Conservation (phyloP, 2,888 invertebrate species). For the Molanna angustata region DNA sequence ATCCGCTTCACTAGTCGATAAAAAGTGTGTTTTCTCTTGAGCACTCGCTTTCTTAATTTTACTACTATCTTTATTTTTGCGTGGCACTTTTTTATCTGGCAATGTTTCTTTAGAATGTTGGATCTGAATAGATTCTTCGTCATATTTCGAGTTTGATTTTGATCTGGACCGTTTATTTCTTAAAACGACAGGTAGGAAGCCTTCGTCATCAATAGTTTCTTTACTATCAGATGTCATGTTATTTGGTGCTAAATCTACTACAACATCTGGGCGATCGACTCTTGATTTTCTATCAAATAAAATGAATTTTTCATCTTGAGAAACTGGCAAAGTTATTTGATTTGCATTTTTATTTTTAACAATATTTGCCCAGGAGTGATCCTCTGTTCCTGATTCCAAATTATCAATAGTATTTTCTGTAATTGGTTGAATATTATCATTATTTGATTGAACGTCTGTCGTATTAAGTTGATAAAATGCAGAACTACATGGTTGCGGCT, state of each 20-base stretch:
- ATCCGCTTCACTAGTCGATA: no score
- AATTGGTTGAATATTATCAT: no score
- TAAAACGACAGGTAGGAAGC: constrained; percentile 46
- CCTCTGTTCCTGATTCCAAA: no score
- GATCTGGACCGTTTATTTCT: constrained; percentile 53
- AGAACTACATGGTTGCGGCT: no score
- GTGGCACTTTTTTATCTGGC: no score
- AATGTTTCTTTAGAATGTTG: no score
- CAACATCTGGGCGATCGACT: constrained; percentile 25
- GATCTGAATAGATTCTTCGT: constrained; percentile 14
- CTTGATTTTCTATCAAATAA: constrained; percentile 30
- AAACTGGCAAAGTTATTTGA: constrained; percentile 26
- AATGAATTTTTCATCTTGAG: constrained; percentile 43
- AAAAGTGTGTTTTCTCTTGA: no score
- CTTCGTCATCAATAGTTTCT: constrained; percentile 39
- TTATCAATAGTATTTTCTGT: no score
- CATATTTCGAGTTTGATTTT: constrained; percentile 43
- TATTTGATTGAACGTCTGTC: no score
- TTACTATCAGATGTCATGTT: constrained; percentile 12
- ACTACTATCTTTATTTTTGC: no score
- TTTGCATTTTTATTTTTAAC: constrained; percentile 30
- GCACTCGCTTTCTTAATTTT: no score
- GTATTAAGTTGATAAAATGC: no score
- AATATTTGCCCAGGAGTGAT: constrained; percentile 34
- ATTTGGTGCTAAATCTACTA: constrained; percentile 35